phyloP scores from a whole-genome alignment of 2,797 vertebrate genomes.

The Sparus aurata region DNA sequence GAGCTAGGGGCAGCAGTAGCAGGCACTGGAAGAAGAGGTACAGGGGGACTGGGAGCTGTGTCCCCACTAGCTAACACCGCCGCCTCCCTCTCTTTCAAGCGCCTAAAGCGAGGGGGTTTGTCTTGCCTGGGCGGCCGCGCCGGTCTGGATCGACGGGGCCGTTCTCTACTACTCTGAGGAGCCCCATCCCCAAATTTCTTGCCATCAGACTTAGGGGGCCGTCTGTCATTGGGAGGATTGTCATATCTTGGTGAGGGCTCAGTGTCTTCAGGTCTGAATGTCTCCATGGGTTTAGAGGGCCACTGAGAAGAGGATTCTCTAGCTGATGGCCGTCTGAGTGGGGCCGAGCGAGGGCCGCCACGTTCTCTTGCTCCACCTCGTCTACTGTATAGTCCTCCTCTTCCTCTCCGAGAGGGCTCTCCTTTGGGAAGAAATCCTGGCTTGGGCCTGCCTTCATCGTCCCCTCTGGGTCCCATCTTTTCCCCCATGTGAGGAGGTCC shows the following conservation, averaged over 20 bases:
- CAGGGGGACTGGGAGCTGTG: slow-evolving; percentile 77
- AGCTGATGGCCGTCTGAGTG: slow-evolving; percentile 88
- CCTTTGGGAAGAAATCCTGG: slow-evolving; percentile 98
- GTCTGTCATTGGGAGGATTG: slow-evolving; percentile 78
- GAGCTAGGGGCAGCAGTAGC: slow-evolving; percentile 69
- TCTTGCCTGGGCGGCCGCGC: slow-evolving; percentile 96
- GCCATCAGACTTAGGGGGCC: slow-evolving; percentile 90
- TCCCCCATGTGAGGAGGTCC: slow-evolving; percentile 79
- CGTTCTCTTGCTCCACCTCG: slow-evolving; percentile 91
- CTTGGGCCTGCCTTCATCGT: slow-evolving; percentile 92
- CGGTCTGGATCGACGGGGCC: slow-evolving; percentile 93
- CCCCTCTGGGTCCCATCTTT: slow-evolving; percentile 79
- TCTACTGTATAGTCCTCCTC: slow-evolving; percentile 93
- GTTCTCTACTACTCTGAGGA: slow-evolving; percentile 90
- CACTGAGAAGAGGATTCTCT: slow-evolving; percentile 88
- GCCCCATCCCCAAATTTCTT: slow-evolving; percentile 91
- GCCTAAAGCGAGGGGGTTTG: slow-evolving; percentile 96
- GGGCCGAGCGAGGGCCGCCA: slow-evolving; percentile 88
- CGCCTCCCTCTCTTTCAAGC: slow-evolving; percentile 92
- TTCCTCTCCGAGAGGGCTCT: slow-evolving; percentile 94
- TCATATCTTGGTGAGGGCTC: slow-evolving; percentile 84
- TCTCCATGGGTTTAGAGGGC: slow-evolving; percentile 90
- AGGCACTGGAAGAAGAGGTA: slow-evolving; percentile 72
- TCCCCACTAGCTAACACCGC: slow-evolving; percentile 87
- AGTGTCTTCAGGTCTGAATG: slow-evolving; percentile 90